These are phyloP conservation scores for Ectemnius lituratus DNA, from an alignment of 2,888 invertebrate species.

Conservation along the genomic window DNA sequence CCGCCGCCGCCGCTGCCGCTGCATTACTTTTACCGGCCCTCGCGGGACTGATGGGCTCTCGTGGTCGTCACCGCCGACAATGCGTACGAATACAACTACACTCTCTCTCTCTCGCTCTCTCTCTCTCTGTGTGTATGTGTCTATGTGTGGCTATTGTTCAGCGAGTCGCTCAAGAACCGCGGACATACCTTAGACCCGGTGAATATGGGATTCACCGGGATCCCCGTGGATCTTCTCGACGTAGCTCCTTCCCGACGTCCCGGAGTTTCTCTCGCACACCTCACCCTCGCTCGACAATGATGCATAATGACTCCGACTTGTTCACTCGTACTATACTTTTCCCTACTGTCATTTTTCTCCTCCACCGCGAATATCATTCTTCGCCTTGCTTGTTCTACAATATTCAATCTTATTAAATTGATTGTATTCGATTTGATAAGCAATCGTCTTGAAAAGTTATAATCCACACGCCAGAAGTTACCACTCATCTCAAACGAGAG, in stretches of 20 bases:
- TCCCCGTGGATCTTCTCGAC: background rate
- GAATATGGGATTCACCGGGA: conserved; percentile 61
- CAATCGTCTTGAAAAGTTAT: too few species aligned
- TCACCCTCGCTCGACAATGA: background rate
- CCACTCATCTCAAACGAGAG: too few species aligned
- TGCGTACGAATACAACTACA: conserved; percentile 59
- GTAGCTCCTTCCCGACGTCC: background rate
- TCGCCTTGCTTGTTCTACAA: too few species aligned
- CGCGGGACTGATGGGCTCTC: conserved; percentile 54
- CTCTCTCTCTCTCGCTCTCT: too few species aligned
- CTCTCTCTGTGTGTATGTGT: too few species aligned
- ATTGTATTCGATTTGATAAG: too few species aligned
- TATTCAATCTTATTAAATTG: too few species aligned
- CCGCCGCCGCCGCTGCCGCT: conserved; percentile 24
- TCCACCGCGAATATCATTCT: background rate
- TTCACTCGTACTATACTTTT: too few species aligned
- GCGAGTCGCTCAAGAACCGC: conserved; percentile 63
- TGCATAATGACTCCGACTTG: too few species aligned
- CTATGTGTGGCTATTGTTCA: conserved; percentile 57
- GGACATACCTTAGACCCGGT: conserved; percentile 62
- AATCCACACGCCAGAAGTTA: too few species aligned
- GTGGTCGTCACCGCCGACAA: conserved; percentile 58
- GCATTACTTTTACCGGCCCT: conserved; percentile 64
- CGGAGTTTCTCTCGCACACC: background rate
- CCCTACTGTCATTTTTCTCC: background rate